Evolutionary conservation across 2,888 invertebrate species (phyloP).

Genomic region (Hedychridium roseum): DNA sequence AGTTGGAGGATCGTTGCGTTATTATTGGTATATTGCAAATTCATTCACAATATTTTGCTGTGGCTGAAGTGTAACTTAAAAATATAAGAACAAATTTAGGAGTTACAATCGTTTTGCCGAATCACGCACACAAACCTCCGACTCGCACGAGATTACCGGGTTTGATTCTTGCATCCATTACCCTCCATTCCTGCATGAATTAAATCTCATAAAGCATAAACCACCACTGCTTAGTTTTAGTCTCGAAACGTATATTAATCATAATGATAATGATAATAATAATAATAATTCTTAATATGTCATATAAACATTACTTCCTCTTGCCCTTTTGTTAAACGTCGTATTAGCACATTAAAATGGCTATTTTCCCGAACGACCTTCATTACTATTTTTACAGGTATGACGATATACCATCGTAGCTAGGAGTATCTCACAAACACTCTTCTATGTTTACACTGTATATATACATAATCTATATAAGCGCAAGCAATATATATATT

Average conservation of each 20-base stretch:
- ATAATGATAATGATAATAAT: slow-evolving; percentile 45
- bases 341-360: slow-evolving; percentile 39
- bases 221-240: slow-evolving; percentile 58
- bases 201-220: slow-evolving; percentile 59
- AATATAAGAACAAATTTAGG: slow-evolving; percentile 4
- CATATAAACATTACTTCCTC: slow-evolving; percentile 62
- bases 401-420: slow-evolving; percentile 15
- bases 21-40: not conserved
- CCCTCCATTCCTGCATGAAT: slow-evolving; percentile 39
- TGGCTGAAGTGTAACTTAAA: slow-evolving; percentile 37
- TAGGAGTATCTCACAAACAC: too few relatives aligned
- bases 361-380: slow-evolving; percentile 24
- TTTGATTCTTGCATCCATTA: slow-evolving; percentile 39
- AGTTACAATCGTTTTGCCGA: not conserved
- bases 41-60: slow-evolving; percentile 41
- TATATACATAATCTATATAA: slow-evolving; percentile 54
- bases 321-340: slow-evolving; percentile 48
- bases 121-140: slow-evolving; percentile 26
- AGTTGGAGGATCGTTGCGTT: not conserved
- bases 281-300: slow-evolving; percentile 56
- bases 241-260: slow-evolving; percentile 53
- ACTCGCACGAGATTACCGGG: slow-evolving; percentile 46
- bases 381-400: slow-evolving; percentile 23
- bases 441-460: slow-evolving; percentile 31
- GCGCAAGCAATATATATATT: slow-evolving; percentile 49